Conservation (phyloP, 2,888 invertebrate genomes). For the Ichneumoninae sp. region DNA sequence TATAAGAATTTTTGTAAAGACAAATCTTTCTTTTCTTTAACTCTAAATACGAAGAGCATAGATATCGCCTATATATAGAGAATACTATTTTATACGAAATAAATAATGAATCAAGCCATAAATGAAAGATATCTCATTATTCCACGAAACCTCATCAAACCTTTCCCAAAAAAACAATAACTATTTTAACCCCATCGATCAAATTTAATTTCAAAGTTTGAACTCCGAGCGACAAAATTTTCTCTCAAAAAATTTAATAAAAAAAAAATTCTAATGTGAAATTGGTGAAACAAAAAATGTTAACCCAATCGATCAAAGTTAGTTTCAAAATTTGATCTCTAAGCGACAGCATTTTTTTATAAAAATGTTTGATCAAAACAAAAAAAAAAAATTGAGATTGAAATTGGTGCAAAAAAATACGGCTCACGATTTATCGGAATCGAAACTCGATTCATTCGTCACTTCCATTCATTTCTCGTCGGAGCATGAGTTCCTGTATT, state of each 20-base stretch:
- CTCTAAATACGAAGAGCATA: slow-evolving; percentile 41
- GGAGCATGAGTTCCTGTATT: neutral
- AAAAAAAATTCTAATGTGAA: neutral
- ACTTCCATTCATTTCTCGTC: slow-evolving; percentile 3
- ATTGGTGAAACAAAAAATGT: neutral
- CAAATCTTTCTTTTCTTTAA: slow-evolving; percentile 24
- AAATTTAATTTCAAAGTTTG: neutral
- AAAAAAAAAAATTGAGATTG: neutral
- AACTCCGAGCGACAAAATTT: neutral
- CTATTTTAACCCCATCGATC: neutral
- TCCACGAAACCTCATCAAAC: neutral
- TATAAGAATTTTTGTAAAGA: slow-evolving; percentile 44
- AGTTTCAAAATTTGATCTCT: neutral
- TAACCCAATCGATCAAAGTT: neutral
- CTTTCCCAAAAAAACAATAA: neutral
- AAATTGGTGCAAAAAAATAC: no score
- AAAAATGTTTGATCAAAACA: neutral
- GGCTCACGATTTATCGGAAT: neutral
- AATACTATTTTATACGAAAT: slow-evolving; percentile 69
- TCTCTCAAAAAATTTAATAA: neutral
- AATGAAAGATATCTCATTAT: slow-evolving; percentile 24
- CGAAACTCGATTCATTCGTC: slow-evolving; percentile 11
- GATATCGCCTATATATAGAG: slow-evolving; percentile 66
- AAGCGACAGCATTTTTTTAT: neutral
- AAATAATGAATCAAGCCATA: slow-evolving; percentile 66